Evolutionary conservation across 2,888 invertebrate species (phyloP).

Genomic region (Drosophila nr. fundita): DNA sequence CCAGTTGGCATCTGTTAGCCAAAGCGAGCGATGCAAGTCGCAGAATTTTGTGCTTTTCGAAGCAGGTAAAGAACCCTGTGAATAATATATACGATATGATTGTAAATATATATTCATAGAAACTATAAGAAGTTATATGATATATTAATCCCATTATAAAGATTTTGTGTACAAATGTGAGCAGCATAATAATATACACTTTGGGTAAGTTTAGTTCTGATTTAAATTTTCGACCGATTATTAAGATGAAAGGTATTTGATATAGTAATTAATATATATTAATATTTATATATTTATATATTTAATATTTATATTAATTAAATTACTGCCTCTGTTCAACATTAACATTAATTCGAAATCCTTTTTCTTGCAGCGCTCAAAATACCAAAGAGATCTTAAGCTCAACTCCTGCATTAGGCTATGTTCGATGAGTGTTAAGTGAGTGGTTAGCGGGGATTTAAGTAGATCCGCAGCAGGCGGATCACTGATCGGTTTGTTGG

Average conservation of each 20-base stretch:
- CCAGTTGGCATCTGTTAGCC: neutral
- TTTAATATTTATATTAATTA: neutral
- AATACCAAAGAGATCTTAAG: conserved; percentile 61
- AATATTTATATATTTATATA: neutral
- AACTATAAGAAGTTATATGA: neutral
- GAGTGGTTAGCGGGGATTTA: conserved; percentile 8
- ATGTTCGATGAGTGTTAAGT: conserved; percentile 8
- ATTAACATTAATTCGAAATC: neutral
- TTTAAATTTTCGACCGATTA: too few relatives aligned
- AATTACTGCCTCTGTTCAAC: neutral
- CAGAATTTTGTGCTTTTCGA: neutral
- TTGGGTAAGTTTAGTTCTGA: neutral
- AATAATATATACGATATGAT: neutral
- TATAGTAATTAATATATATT: too few relatives aligned
- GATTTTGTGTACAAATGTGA: neutral
- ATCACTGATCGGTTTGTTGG: neutral
- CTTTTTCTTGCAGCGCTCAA: conserved; percentile 63
- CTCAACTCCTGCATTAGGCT: neutral
- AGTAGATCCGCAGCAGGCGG: neutral
- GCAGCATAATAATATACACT: neutral
- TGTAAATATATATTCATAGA: neutral
- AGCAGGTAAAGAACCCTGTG: neutral
- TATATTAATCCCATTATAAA: neutral
- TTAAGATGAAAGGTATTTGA: too few relatives aligned
- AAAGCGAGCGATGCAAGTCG: neutral